A percentile compares a stretch with the other conserved stretches of the same genome.
These are phyloP conservation scores for Podabrus alpinus DNA, from an alignment of 2,888 invertebrate genomes.

Conservation along the genomic window DNA sequence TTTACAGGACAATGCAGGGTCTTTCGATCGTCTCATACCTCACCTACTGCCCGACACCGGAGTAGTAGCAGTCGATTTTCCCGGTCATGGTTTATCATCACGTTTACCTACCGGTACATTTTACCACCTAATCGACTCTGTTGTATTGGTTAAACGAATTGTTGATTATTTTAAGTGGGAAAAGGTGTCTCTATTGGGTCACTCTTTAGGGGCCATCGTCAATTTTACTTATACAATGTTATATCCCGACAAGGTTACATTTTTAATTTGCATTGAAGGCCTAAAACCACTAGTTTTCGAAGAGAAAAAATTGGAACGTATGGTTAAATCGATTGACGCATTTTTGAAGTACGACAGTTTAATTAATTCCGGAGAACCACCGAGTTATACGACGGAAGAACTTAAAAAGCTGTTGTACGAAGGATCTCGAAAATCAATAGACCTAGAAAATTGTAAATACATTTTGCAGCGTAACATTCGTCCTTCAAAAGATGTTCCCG, in stretches of 20 bases:
- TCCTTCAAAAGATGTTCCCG: slow-evolving; percentile 58
- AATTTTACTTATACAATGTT: slow-evolving; percentile 64
- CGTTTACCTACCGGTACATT: slow-evolving; percentile 65
- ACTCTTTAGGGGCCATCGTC: slow-evolving; percentile 70
- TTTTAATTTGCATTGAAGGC: slow-evolving; percentile 43
- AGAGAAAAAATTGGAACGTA: slow-evolving; percentile 54
- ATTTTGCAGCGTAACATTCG: slow-evolving; percentile 61
- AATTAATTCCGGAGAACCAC: slow-evolving; percentile 53
- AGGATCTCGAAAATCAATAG: slow-evolving; percentile 61
- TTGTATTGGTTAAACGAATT: slow-evolving; percentile 59
- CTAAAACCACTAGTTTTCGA: slow-evolving; percentile 33
- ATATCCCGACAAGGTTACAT: slow-evolving; percentile 65
- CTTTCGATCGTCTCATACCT: slow-evolving; percentile 73
- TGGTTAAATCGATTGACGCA: slow-evolving; percentile 55
- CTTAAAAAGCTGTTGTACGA: slow-evolving; percentile 60
- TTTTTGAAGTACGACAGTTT: slow-evolving; percentile 54
- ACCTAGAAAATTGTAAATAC: slow-evolving; percentile 59
- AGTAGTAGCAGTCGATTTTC: slow-evolving; percentile 67
- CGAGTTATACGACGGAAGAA: slow-evolving; percentile 64
- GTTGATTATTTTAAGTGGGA: slow-evolving; percentile 70
- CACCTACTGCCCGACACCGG: slow-evolving; percentile 57
- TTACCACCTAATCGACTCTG: slow-evolving; percentile 56
- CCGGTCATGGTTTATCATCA: slow-evolving; percentile 74
- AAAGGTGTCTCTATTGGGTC: slow-evolving; percentile 68
- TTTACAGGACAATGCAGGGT: slow-evolving; percentile 71